These are phyloP conservation scores for Amphipoea lucens DNA, from an alignment of 2,888 invertebrate genomes.

Conservation along the genomic window DNA sequence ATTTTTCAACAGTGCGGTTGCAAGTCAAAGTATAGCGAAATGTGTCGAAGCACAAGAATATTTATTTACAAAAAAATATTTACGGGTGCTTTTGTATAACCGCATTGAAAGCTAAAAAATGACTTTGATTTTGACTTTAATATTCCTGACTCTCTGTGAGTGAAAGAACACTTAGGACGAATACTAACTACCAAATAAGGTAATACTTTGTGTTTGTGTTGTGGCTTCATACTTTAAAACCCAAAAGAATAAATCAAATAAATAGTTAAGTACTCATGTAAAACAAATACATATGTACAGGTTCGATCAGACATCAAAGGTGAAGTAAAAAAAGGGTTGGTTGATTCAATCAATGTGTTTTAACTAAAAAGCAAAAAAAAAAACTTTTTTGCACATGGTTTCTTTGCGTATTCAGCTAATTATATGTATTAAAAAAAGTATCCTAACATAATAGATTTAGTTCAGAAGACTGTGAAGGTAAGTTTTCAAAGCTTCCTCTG, in stretches of 20 bases:
- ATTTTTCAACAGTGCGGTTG: neutral
- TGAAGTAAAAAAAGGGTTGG: neutral
- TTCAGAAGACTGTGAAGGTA: no score
- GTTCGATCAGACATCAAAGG: neutral
- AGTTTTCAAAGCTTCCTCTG: no score
- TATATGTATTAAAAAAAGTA: no score
- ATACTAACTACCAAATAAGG: neutral
- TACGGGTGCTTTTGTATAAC: neutral
- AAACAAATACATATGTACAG: neutral
- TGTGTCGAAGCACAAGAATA: neutral
- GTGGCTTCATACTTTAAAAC: neutral
- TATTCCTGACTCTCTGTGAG: neutral
- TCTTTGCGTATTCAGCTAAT: no score
- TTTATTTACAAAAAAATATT: neutral
- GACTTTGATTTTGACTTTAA: neutral
- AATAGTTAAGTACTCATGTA: neutral
- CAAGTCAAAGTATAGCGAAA: neutral
- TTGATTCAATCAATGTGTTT: neutral
- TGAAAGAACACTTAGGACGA: neutral
- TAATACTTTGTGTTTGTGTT: neutral
- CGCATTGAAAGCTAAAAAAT: neutral
- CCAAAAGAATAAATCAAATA: neutral
- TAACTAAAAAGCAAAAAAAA: no score
- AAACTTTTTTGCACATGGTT: no score
- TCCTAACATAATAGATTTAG: no score